Base-by-base conservation (phyloP, 2,888 invertebrate species). In the Nemapogon koenigi region DNA sequence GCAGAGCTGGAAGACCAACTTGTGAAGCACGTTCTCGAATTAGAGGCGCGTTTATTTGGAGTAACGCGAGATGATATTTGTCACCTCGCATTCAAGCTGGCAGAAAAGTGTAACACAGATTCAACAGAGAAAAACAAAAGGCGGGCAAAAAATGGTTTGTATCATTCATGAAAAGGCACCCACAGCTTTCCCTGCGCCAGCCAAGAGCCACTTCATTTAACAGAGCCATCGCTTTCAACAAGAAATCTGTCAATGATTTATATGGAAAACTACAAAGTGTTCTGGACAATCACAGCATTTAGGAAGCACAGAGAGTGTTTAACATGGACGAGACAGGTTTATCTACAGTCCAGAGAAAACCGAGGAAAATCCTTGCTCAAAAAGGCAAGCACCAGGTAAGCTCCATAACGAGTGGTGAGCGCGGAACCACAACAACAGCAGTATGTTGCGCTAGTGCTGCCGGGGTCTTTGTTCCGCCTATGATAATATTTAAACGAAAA, bases 341-440 rank as follows among this genome's bases (percentile, higher is more conserved):
- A 19, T 44, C 47, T 29, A 53, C 32, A 10, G 49, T 49, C n/a
- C 16, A 49, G 51, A 42, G 45, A 41, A 41, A 49, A 48, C 45
- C 31, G n/a, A n/a, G 29, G 11, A 47, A 37, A 42, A 46, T 49
- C 16, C 32, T 52, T 39, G 51, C 53, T 35, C 25, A 43, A 42
- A 53, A 52, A 52, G 53, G 58, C 41, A 44, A 49, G 45, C 50
- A 55, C 44, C 54, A 55, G 44, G 50, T 61, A n/a, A 55, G 55
- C 13, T 47, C 44, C 38, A 45, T 49, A 38, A 57, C 59, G 30
- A 57, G 53, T 45, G 50, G 40, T 41, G 58, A 51, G 50, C 42
- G 49, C 43, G 50, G 47, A 35, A 33, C 45, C 22, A 48, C 47
- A 36, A 52, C 59, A 26, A 63, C 59, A 41, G 52, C 47, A 53